phyloP scores from a whole-genome alignment of 2,797 vertebrate species.

The Parambassis ranga region DNA sequence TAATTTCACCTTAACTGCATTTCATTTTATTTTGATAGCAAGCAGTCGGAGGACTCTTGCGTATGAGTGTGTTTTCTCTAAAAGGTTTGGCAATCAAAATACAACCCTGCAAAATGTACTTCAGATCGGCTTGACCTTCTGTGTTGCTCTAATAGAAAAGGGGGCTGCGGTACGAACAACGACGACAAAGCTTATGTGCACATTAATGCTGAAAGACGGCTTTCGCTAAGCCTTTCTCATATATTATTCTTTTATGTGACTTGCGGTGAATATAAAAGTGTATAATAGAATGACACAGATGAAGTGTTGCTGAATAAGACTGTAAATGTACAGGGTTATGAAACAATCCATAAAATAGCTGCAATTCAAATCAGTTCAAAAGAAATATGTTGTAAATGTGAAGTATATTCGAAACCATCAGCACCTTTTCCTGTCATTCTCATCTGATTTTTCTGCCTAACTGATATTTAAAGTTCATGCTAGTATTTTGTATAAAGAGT shows the following conservation, averaged over 20 bases:
- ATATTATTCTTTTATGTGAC: background rate
- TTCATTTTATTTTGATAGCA: conserved; percentile 50
- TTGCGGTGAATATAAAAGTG: background rate
- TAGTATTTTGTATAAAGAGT: too few species aligned
- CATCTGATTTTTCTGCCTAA: too few species aligned
- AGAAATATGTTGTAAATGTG: too few species aligned
- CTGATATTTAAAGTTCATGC: too few species aligned
- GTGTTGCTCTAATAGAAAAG: conserved; percentile 35
- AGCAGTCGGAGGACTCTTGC: background rate
- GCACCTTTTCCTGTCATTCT: too few species aligned
- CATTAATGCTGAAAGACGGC: conserved; percentile 32
- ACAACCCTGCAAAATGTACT: conserved; percentile 1
- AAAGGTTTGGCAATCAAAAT: conserved; percentile 39
- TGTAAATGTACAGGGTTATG: background rate
- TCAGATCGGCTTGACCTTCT: conserved; percentile 45
- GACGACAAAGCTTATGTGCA: conserved; percentile 13
- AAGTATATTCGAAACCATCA: too few species aligned
- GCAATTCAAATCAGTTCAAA: background rate
- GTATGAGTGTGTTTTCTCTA: conserved; percentile 9
- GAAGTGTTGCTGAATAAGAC: background rate
- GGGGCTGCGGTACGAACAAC: conserved; percentile 1
- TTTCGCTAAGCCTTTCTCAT: background rate
- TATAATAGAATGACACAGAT: background rate
- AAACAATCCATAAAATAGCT: background rate
- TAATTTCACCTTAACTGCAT: conserved; percentile 55